phyloP scores from a whole-genome alignment of 2,797 vertebrate genomes.

The Amniataba percoides region DNA sequence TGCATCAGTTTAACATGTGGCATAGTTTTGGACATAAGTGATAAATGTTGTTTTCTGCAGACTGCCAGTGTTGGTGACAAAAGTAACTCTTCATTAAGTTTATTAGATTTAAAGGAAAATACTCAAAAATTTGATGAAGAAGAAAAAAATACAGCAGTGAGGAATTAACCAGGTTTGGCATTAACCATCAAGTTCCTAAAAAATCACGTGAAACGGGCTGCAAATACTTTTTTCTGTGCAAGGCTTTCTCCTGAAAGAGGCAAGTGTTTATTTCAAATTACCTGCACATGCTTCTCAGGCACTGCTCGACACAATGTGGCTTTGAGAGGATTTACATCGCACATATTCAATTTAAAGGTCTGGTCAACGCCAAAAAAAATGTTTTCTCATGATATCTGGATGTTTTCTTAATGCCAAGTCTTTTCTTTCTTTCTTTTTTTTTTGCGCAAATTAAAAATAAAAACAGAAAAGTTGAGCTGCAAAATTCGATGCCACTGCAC shows the following conservation, averaged over 20 bases:
- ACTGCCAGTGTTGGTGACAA: slow-evolving; percentile 60
- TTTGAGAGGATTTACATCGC: slow-evolving; percentile 25
- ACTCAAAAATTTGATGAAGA: slow-evolving; percentile 6
- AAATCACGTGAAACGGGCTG: slow-evolving; percentile 53
- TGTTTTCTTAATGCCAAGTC: not conserved
- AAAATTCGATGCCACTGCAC: slow-evolving; percentile 7
- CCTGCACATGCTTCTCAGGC: slow-evolving; percentile 51
- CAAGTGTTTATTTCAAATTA: slow-evolving; percentile 55
- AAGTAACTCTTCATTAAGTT: slow-evolving; percentile 65
- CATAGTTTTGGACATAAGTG: slow-evolving; percentile 34
- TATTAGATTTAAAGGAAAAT: slow-evolving; percentile 74
- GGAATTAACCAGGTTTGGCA: slow-evolving; percentile 55
- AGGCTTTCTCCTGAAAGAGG: slow-evolving; percentile 43
- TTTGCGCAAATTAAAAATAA: not conserved
- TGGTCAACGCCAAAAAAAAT: not conserved
- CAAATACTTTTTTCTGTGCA: slow-evolving; percentile 44
- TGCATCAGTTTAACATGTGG: slow-evolving; percentile 49
- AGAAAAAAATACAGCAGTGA: slow-evolving; percentile 28
- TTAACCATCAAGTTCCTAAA: slow-evolving; percentile 57
- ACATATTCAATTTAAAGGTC: slow-evolving; percentile 13
- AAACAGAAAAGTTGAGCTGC: slow-evolving; percentile 8
- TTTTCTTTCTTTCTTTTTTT: too few species aligned
- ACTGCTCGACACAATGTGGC: slow-evolving; percentile 35
- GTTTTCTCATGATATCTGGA: not conserved
- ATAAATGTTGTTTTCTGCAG: slow-evolving; percentile 44